These are phyloP conservation scores for Xenopus borealis DNA, from an alignment of 2,113 vertebrate species.

Conservation along the genomic window DNA sequence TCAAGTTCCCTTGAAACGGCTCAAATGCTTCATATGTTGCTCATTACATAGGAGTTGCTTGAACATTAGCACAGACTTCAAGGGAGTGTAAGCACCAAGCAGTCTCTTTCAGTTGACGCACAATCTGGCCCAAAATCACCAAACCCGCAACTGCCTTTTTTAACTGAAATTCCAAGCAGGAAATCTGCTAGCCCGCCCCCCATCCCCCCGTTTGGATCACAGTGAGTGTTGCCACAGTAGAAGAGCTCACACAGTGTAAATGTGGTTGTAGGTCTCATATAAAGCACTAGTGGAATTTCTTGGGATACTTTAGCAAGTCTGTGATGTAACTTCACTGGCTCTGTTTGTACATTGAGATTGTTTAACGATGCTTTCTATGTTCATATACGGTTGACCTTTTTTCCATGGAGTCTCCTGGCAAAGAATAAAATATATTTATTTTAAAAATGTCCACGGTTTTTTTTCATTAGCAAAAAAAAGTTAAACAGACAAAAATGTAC, in stretches of 20 bases:
- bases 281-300: conserved; percentile 73
- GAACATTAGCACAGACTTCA: too few species aligned
- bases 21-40: too few species aligned
- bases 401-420: conserved; percentile 96
- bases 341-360: conserved; percentile 92
- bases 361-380: conserved; percentile 97
- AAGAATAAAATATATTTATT: conserved; percentile 99
- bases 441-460: conserved; percentile 71
- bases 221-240: conserved; percentile 60
- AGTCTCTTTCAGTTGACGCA: conserved; percentile 24
- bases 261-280: conserved; percentile 73
- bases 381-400: conserved; percentile 93
- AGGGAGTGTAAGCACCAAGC: too few species aligned
- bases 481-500: conserved; percentile 44
- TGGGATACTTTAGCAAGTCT: conserved; percentile 78
- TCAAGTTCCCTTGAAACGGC: too few species aligned
- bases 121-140: too few species aligned
- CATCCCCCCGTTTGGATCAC: conserved; percentile 64
- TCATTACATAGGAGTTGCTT: too few species aligned
- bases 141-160: too few species aligned
- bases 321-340: conserved; percentile 81
- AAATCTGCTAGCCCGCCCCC: conserved; percentile 45
- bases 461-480: conserved; percentile 1
- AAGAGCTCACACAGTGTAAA: conserved; percentile 60
- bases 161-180: conserved; percentile 50